Conservation (phyloP, 2,888 invertebrate species). For the Cataglyphis rosenhaueri region DNA sequence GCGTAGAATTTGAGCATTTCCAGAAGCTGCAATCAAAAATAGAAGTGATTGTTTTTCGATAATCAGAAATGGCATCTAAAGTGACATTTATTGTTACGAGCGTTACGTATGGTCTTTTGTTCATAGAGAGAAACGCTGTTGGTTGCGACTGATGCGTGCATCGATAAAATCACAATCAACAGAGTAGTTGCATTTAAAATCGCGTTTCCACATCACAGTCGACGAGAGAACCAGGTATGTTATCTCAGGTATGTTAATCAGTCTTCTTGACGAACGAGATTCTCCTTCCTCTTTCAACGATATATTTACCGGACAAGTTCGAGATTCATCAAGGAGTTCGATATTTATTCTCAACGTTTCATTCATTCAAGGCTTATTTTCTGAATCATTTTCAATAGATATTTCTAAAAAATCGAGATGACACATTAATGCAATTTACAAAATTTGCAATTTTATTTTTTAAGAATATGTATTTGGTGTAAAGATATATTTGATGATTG, state of each 20-base stretch:
- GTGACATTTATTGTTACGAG: not conserved
- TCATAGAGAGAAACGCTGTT: not conserved
- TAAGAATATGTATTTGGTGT: not conserved
- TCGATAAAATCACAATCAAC: constrained; percentile 9
- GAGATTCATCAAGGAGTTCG: not conserved
- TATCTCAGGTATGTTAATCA: not conserved
- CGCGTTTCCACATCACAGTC: constrained; percentile 11
- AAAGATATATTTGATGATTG: not conserved
- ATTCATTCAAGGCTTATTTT: constrained; percentile 9
- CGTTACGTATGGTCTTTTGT: not conserved
- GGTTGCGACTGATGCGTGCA: not conserved
- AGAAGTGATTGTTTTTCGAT: not conserved
- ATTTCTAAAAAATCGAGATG: not conserved
- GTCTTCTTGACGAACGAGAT: not conserved
- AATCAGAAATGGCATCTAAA: not conserved
- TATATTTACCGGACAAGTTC: not conserved
- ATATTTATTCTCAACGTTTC: not conserved
- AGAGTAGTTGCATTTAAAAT: constrained; percentile 34
- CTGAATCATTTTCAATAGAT: not conserved
- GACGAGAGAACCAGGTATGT: not conserved
- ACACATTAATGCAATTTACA: not conserved
- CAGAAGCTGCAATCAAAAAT: constrained; percentile 89
- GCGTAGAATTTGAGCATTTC: constrained; percentile 98
- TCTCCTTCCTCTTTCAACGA: not conserved
- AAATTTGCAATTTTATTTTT: not conserved